Base-by-base conservation (phyloP, 2,888 invertebrate species). In the Conchocele bisecta region DNA sequence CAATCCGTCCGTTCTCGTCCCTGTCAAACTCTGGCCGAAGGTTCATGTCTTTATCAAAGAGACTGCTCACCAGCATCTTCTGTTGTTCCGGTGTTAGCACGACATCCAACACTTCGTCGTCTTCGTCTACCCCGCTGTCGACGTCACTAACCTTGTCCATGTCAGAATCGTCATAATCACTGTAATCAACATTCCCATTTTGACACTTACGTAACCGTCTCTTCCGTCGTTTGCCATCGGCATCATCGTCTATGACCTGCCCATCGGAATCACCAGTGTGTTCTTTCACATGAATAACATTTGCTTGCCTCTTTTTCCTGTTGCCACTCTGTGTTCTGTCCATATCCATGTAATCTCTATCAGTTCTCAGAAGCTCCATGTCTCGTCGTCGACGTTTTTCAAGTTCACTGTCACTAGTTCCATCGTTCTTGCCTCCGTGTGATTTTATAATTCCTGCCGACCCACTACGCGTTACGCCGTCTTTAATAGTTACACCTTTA, bases 1-100 rank as follows among this genome's bases (percentile, higher is more conserved):
- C 65, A 20, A 83, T 83, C 50, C 65, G 41, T 3, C 81, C 82
- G n/a, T 75, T 31, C 48, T 69, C 67, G 48, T 81, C 75, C 20
- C 75, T 56, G 20, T 63, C 64, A 59, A 75, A 79, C 26, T 75
- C 72, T 46, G 73, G 70, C 22, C 81, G 60, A 9, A 81, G 54
- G 26, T 72, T 69, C 65, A 64, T 68, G 11, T 78, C 69, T 24
- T 71, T 66, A 59, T 78, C 74, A 59, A 72, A 74, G 28, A 78
- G 28, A 63, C 67, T 74, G 20, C 51, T 57, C 2, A 71, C 72
- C 28, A 74, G 65, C 63, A 71, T 51, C n/a, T 65, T 44, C 46
- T 71, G 74, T 35, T 78, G 78, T 7, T 74, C 68, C 2, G 46
- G 20, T 15, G 67, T 71, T 3, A 74, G 42, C 0, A 71, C 44